phyloP scores from a whole-genome alignment of 2,797 vertebrate species.

The Gymnoscopelus braueri region DNA sequence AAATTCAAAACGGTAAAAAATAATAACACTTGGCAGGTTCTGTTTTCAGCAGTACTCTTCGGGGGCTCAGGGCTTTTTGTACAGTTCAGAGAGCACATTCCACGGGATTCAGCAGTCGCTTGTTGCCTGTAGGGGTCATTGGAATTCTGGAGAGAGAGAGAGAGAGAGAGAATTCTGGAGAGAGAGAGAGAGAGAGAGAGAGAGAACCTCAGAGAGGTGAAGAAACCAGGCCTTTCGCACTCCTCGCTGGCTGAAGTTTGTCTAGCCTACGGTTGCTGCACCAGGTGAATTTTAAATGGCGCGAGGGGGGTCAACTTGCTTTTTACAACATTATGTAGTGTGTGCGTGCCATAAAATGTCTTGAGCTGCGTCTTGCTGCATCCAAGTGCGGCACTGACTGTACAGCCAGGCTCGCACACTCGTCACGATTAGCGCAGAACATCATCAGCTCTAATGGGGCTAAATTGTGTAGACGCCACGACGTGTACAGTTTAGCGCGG shows the following conservation, averaged over 20 bases:
- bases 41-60: slow-evolving; percentile 90
- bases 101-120: slow-evolving; percentile 88
- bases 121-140: slow-evolving; percentile 92
- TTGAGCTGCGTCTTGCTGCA: too few species aligned
- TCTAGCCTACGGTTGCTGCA: slow-evolving; percentile 34
- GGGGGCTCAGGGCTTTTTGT: slow-evolving; percentile 83
- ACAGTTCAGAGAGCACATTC: slow-evolving; percentile 98
- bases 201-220: slow-evolving; percentile 25
- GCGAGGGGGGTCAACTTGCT: too few species aligned
- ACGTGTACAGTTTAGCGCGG: slow-evolving; percentile 46
- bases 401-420: too few species aligned
- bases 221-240: slow-evolving; percentile 68
- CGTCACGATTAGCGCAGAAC: slow-evolving; percentile 47
- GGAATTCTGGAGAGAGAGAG: slow-evolving; percentile 81
- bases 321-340: too few species aligned
- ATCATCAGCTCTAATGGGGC: slow-evolving; percentile 59
- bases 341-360: slow-evolving; percentile 30
- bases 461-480: slow-evolving; percentile 46
- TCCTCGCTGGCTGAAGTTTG: slow-evolving; percentile 47
- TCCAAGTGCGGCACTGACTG: too few species aligned
- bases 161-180: slow-evolving; percentile 46
- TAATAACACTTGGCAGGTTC: slow-evolving; percentile 93
- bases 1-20: slow-evolving; percentile 87
- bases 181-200: slow-evolving; percentile 49
- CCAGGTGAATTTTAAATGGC: slow-evolving; percentile 29